These are phyloP conservation scores for Lophius americanus DNA, from an alignment of 2,797 vertebrate genomes.

Conservation along the genomic window DNA sequence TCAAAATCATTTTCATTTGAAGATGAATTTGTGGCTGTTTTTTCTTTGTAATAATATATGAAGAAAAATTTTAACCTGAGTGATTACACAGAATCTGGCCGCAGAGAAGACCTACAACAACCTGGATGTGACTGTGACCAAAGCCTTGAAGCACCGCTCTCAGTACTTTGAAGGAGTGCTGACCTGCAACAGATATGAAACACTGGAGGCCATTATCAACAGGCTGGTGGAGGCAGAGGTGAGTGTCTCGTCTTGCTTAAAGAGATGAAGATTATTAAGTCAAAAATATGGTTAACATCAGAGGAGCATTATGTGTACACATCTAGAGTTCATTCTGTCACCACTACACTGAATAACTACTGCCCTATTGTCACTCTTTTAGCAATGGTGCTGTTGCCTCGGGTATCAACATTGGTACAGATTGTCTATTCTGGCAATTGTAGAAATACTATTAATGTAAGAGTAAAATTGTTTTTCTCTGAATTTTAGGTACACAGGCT, in stretches of 20 bases:
- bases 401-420: not conserved
- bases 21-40: not conserved
- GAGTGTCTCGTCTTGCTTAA: conserved; percentile 23
- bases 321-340: not conserved
- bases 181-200: conserved; percentile 91
- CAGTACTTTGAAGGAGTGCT: conserved; percentile 98
- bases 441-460: not conserved
- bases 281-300: not conserved
- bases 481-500: conserved; percentile 90
- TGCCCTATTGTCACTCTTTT: not conserved
- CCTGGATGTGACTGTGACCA: conserved; percentile 95
- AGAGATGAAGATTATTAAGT: not conserved
- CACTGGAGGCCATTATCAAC: conserved; percentile 93
- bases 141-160: conserved; percentile 94
- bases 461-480: conserved; percentile 14
- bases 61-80: not conserved
- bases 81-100: conserved; percentile 87
- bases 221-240: conserved; percentile 97
- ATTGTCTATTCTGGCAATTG: not conserved
- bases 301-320: not conserved
- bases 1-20: too few relatives aligned
- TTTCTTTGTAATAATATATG: not conserved
- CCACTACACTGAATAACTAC: not conserved
- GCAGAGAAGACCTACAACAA: conserved; percentile 99
- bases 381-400: not conserved